These are phyloP conservation scores for Lontra canadensis DNA, from an alignment of 2,113 vertebrate genomes.

Conservation along the genomic window DNA sequence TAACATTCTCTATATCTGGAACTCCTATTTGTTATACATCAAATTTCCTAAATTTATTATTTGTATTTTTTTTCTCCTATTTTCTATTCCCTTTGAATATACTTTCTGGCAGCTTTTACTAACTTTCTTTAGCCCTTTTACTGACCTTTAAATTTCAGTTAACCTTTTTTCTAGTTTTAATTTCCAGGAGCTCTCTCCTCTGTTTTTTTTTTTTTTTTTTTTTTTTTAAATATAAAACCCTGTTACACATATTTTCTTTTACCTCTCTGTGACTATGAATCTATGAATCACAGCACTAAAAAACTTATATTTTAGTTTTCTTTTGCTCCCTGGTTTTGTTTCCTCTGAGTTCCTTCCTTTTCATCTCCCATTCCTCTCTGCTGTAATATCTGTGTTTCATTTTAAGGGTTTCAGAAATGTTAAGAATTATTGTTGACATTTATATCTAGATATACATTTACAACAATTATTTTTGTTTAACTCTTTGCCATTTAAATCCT, in stretches of 20 bases:
- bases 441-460: not conserved
- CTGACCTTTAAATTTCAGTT: not conserved
- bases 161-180: not conserved
- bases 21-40: not conserved
- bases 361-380: not conserved
- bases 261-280: conserved; percentile 5
- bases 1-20: not conserved
- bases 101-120: not conserved
- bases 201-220: not conserved
- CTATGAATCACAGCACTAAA: conserved; percentile 24
- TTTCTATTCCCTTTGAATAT: not conserved
- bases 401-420: not conserved
- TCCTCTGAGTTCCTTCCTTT: not conserved
- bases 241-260: not conserved
- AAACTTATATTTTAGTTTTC: not conserved
- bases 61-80: not conserved
- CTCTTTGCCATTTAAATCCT: not conserved
- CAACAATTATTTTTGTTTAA: not conserved
- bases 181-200: not conserved
- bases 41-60: not conserved
- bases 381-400: not conserved
- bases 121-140: not conserved
- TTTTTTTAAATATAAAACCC: not conserved
- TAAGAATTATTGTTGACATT: conserved; percentile 5
- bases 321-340: not conserved